Evolutionary conservation across 2,797 vertebrate species (phyloP).

Genomic region (Microchirus variegatus): DNA sequence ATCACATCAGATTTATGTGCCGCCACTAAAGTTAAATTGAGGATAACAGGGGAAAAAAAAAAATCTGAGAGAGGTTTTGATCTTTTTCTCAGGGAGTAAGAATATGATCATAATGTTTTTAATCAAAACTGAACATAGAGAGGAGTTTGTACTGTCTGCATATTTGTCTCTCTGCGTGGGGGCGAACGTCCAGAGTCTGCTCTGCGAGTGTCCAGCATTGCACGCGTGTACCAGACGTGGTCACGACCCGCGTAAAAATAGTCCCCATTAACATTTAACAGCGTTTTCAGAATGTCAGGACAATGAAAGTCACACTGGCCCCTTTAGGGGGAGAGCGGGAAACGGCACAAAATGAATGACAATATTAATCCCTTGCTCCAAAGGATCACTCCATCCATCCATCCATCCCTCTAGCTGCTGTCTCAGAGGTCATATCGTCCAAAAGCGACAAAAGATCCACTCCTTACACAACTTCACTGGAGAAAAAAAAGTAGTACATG

Average conservation of each 20-base stretch:
- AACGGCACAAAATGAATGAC: slow-evolving; percentile 63
- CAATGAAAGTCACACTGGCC: slow-evolving; percentile 64
- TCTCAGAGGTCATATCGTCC: slow-evolving; percentile 65
- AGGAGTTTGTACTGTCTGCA: neutral
- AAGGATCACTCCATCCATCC: slow-evolving; percentile 61
- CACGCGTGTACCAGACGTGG: slow-evolving; percentile 41
- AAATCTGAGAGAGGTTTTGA: slow-evolving; percentile 14
- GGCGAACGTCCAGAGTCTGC: slow-evolving; percentile 11
- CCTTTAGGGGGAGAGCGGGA: slow-evolving; percentile 50
- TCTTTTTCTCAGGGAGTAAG: neutral
- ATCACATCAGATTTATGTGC: slow-evolving; percentile 38
- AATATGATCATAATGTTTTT: neutral
- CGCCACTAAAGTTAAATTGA: slow-evolving; percentile 30
- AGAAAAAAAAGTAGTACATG: slow-evolving; percentile 59
- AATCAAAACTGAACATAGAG: too few species aligned
- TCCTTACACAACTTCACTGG: slow-evolving; percentile 58
- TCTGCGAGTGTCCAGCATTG: slow-evolving; percentile 24
- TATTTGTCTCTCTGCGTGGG: neutral
- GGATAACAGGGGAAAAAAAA: slow-evolving; percentile 24
- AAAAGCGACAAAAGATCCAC: slow-evolving; percentile 66
- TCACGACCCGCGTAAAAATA: slow-evolving; percentile 71
- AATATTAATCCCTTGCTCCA: slow-evolving; percentile 68
- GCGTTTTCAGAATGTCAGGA: slow-evolving; percentile 70
- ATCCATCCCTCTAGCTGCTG: slow-evolving; percentile 48
- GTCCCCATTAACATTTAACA: slow-evolving; percentile 77